Evolutionary conservation across 2,113 vertebrate genomes (phyloP), one percentile per base, ranked within the genome.

Genomic region (Atractosteus spatula): DNA sequence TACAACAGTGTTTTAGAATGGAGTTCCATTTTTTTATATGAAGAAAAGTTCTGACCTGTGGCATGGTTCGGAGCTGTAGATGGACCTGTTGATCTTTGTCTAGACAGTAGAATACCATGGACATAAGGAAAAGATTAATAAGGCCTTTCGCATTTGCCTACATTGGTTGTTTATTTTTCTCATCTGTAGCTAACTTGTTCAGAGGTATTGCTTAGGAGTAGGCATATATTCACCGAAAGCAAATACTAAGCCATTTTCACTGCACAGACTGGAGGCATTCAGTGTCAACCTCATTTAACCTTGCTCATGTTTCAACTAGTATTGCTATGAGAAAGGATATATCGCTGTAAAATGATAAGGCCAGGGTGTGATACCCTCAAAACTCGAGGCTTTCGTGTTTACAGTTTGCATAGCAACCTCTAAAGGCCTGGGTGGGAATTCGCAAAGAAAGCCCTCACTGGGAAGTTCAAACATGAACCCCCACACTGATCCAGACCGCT

Each of bases 41-140:
- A 29, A 2, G 29, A 29, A 29, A 29, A 29, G 55, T 57, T 8
- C 44, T 56, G 29, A 70, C 56, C 42, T n/a, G 56, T 42, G 4
- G 8, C 47, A 43, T 10, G 3, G 12, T 42, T 51, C 6, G 56
- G 41, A 13, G 47, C 29, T 62, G 63, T 63, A 29, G 54, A 44
- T 66, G 7, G 10, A 45, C 45, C 44, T 70, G 55, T 54, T 67
- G 47, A 55, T 55, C 74, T 41, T 66, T 72, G 64, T 69, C 17
- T 67, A 72, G 66, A 78, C 55, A 12, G 66, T 16, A 29, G 45
- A 71, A 12, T 55, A 29, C 62, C 12, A 16, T 6, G 62, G 47
- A 44, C 41, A 66, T 51, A 41, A 3, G 17, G 47, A 51, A 8
- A 7, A 42, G 47, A 68, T 69, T 41, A 3, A 72, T 55, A 41